Evolutionary conservation across 2,888 invertebrate species (phyloP).

Genomic region (Lochmaea crataegi): DNA sequence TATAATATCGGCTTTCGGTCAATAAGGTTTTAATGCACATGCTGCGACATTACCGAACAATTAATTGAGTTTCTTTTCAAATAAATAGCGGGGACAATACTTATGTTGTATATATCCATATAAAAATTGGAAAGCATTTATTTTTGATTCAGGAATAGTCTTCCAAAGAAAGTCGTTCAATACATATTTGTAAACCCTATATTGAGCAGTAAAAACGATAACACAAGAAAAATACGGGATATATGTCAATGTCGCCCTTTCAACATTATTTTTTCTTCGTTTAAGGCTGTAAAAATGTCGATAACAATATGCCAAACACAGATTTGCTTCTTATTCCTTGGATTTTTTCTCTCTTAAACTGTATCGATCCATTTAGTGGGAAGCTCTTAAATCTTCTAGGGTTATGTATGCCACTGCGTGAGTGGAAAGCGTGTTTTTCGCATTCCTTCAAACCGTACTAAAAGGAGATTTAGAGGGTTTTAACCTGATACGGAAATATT

Average conservation of each 20-base stretch:
- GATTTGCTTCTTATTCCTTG: conserved; percentile 36
- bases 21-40: no score
- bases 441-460: conserved; percentile 26
- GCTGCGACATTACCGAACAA: no score
- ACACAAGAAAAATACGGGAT: conserved; percentile 2
- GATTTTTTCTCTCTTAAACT: conserved; percentile 33
- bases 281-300: conserved; percentile 32
- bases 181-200: background rate
- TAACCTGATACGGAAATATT: background rate
- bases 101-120: no score
- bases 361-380: conserved; percentile 33
- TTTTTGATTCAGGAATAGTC: background rate
- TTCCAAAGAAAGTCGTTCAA: background rate
- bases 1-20: no score
- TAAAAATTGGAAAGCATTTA: background rate
- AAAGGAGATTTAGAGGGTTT: background rate
- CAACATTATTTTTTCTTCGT: conserved; percentile 22
- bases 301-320: conserved; percentile 37
- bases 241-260: conserved; percentile 6
- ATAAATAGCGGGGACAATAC: no score
- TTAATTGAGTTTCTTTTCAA: no score
- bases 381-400: conserved; percentile 30
- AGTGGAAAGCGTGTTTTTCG: conserved; percentile 39
- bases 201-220: conserved; percentile 1
- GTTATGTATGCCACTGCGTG: conserved; percentile 36